A percentile compares a stretch with the other conserved stretches of the same genome.
phyloP scores from a whole-genome alignment of 2,797 vertebrate species.

The Onychomys arenicola region DNA sequence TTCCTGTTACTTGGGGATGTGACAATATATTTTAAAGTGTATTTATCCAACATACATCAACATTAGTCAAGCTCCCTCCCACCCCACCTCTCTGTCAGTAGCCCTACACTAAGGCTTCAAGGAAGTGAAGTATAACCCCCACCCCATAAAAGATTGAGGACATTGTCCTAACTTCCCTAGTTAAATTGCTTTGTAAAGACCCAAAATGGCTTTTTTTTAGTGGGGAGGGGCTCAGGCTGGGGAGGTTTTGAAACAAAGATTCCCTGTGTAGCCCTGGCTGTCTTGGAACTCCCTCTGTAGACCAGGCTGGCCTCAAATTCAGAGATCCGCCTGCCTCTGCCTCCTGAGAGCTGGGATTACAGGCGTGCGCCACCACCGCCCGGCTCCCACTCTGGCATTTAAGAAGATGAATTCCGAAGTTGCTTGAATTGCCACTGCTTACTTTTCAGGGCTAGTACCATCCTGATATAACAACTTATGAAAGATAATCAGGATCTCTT shows the following conservation, averaged over 20 bases:
- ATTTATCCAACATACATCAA: neutral
- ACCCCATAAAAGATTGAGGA: neutral
- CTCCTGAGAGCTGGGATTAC: neutral
- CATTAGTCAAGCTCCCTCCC: neutral
- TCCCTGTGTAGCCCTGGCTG: neutral
- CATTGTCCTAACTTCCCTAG: neutral
- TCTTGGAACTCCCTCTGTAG: neutral
- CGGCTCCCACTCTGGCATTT: neutral
- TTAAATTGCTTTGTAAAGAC: constrained; percentile 46
- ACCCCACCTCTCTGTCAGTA: neutral
- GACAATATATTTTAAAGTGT: neutral
- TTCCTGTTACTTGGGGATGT: neutral
- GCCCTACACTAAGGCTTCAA: neutral
- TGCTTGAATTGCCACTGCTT: neutral
- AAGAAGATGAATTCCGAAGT: constrained; percentile 32
- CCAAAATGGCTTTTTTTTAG: neutral
- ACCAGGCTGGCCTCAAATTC: neutral
- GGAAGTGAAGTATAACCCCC: neutral
- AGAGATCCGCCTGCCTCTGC: neutral
- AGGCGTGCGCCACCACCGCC: neutral
- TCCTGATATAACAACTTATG: neutral
- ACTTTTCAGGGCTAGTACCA: neutral
- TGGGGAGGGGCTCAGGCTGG: too few relatives aligned
- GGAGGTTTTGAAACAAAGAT: neutral
- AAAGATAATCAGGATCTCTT: neutral